These are phyloP conservation scores for Anniella stebbinsi DNA, from an alignment of 2,797 vertebrate genomes.

Conservation along the genomic window DNA sequence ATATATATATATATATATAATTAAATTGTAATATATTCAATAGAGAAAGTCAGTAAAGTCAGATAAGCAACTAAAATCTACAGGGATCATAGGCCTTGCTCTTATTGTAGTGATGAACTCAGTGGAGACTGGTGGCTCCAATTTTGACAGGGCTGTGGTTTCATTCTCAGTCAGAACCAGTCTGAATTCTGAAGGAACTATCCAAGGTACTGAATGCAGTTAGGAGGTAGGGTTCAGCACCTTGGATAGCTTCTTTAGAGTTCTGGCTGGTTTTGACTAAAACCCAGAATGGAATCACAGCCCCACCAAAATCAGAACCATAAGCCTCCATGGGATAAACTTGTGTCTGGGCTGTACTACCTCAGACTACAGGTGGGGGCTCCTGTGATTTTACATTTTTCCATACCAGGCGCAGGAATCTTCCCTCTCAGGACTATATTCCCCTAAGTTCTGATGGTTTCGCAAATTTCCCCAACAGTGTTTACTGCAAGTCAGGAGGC, in stretches of 20 bases:
- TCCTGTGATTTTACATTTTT: background rate
- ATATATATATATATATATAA: background rate
- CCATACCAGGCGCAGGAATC: background rate
- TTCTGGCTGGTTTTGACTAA: too few relatives aligned
- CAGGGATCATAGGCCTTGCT: background rate
- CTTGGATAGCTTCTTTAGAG: too few relatives aligned
- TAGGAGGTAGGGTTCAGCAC: too few relatives aligned
- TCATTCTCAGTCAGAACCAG: too few relatives aligned
- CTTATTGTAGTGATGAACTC: background rate
- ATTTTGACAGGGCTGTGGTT: too few relatives aligned
- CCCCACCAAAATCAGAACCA: too few relatives aligned
- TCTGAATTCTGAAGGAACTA: too few relatives aligned
- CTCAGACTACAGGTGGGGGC: background rate
- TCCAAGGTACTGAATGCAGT: too few relatives aligned
- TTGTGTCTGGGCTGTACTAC: background rate
- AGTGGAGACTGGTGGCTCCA: too few relatives aligned
- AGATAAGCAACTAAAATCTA: background rate
- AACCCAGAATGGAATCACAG: too few relatives aligned
- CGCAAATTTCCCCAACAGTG: background rate
- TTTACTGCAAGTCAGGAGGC: background rate
- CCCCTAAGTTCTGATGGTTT: background rate
- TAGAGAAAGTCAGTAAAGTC: constrained; percentile 4
- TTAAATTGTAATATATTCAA: constrained; percentile 22
- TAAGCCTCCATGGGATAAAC: background rate
- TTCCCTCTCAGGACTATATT: background rate